phyloP scores from a whole-genome alignment of 2,113 vertebrate genomes.

The Fukomys damarensis region DNA sequence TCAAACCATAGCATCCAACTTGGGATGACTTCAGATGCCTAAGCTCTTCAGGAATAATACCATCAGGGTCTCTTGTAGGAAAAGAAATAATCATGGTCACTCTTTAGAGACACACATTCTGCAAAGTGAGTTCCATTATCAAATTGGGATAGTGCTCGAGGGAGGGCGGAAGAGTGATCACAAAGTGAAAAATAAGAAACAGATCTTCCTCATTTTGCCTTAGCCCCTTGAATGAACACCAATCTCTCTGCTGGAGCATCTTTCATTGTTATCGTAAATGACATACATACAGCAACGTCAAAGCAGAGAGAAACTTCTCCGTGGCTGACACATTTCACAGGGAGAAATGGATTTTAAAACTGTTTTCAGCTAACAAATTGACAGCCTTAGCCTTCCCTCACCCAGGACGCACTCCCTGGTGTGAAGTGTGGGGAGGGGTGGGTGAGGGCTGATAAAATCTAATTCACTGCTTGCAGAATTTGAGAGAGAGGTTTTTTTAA shows the following conservation, averaged over 20 bases:
- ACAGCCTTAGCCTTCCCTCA: constrained; percentile 73
- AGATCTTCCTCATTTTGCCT: background rate
- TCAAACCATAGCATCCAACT: background rate
- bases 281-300: constrained; percentile 75
- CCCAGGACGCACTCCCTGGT: constrained; percentile 64
- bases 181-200: background rate
- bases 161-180: too few species aligned
- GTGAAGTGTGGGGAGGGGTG: constrained; percentile 58
- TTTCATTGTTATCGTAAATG: constrained; percentile 83
- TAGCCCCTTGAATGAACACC: constrained; percentile 53
- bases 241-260: constrained; percentile 6
- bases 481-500: constrained; percentile 68
- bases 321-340: constrained; percentile 84
- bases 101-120: background rate
- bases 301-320: constrained; percentile 81
- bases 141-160: background rate
- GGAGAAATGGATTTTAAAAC: constrained; percentile 85
- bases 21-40: background rate
- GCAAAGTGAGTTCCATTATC: background rate
- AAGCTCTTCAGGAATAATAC: background rate
- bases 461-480: constrained; percentile 72
- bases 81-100: background rate
- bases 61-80: background rate
- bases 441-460: constrained; percentile 72
- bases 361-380: constrained; percentile 84